These are phyloP conservation scores for Micronycteris hirsuta DNA, from an alignment of 2,113 vertebrate genomes.

Conservation along the genomic window DNA sequence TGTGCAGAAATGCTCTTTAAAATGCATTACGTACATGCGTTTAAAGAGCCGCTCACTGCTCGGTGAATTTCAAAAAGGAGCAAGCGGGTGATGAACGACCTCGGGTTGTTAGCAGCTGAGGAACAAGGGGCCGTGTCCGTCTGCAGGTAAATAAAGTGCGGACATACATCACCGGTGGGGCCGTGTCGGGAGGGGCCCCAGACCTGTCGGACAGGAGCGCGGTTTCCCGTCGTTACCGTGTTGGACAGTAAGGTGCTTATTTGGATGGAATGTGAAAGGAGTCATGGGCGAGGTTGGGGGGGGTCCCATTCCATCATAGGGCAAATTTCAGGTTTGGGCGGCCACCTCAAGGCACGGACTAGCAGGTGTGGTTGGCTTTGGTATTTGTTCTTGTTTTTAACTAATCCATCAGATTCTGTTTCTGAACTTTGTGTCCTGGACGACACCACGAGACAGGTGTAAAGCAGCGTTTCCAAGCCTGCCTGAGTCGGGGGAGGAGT, in stretches of 20 bases:
- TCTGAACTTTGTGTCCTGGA: neutral
- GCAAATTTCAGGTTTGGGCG: neutral
- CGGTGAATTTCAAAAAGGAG: conserved; percentile 58
- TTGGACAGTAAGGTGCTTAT: neutral
- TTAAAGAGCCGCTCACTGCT: conserved; percentile 35
- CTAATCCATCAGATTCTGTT: neutral
- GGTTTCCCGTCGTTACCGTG: neutral
- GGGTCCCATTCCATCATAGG: neutral
- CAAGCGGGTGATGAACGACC: conserved; percentile 39
- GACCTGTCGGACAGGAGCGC: neutral
- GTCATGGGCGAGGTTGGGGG: too few relatives aligned
- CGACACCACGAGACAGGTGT: accelerated
- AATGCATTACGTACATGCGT: conserved; percentile 46
- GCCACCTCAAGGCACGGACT: neutral
- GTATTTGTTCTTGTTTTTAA: neutral
- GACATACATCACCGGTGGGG: neutral
- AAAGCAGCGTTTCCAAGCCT: neutral
- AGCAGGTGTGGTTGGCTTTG: neutral
- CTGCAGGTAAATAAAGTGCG: neutral
- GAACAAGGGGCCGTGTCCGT: conserved; percentile 12
- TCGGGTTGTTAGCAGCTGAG: neutral
- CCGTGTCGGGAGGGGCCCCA: neutral
- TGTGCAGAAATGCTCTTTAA: conserved; percentile 58
- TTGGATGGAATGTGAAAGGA: neutral
- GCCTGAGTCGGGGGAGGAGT: neutral